Evolutionary conservation across 2,888 invertebrate genomes (phyloP).

Genomic region (Drepana falcataria): DNA sequence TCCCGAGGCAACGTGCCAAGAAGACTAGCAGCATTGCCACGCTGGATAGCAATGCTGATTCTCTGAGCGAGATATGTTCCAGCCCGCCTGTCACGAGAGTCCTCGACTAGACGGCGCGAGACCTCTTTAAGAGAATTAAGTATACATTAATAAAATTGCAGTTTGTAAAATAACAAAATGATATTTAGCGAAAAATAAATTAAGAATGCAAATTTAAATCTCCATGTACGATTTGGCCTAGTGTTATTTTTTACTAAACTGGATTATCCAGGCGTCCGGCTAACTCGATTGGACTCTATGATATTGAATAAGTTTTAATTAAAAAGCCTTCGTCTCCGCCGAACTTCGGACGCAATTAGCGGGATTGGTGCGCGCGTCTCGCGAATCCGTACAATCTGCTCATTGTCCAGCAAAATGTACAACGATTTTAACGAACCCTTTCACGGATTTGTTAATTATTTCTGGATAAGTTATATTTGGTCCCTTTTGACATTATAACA

Average conservation of each 20-base stretch:
- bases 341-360: slow-evolving; percentile 62
- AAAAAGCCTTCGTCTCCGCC: slow-evolving; percentile 53
- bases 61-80: too few species aligned
- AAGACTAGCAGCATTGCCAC: too few species aligned
- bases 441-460: neutral
- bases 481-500: neutral
- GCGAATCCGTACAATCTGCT: slow-evolving; percentile 22
- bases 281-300: slow-evolving; percentile 47
- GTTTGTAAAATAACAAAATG: too few species aligned
- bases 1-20: too few species aligned
- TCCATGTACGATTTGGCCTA: slow-evolving; percentile 4
- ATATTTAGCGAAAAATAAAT: too few species aligned
- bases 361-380: slow-evolving; percentile 41
- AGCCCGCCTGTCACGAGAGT: too few species aligned
- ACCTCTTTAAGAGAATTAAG: too few species aligned
- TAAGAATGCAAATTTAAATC: slow-evolving; percentile 1
- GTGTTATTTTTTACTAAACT: slow-evolving; percentile 30
- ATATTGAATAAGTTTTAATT: slow-evolving; percentile 74
- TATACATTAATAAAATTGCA: too few species aligned
- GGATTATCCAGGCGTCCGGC: slow-evolving; percentile 43
- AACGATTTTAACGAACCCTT: slow-evolving; percentile 1
- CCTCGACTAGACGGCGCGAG: too few species aligned
- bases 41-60: too few species aligned
- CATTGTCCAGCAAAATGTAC: slow-evolving; percentile 19
- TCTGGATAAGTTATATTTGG: neutral